A percentile compares a stretch with the other conserved stretches of the same genome.
Evolutionary conservation across 2,888 invertebrate species (phyloP).

Genomic region (Heliconius ismenius): DNA sequence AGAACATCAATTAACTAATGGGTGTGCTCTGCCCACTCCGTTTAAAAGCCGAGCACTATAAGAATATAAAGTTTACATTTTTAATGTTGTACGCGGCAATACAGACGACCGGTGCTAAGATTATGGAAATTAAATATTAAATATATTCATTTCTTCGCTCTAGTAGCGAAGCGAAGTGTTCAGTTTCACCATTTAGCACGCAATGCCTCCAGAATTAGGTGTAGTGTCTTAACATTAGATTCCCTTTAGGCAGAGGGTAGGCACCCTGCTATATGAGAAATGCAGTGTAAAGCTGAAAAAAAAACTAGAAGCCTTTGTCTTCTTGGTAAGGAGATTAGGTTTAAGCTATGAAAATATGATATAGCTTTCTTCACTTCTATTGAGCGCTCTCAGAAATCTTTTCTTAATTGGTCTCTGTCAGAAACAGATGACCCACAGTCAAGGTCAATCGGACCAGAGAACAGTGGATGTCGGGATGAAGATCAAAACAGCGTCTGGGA

Average conservation of each 20-base stretch:
- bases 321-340: background rate
- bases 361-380: background rate
- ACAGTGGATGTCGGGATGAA: background rate
- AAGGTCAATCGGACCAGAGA: too few species aligned
- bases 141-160: background rate
- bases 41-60: background rate
- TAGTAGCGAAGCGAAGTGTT: background rate
- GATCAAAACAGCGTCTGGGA: too few species aligned
- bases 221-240: background rate
- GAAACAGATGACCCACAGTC: too few species aligned
- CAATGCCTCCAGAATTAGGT: too few species aligned
- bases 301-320: too few species aligned
- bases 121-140: background rate
- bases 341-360: background rate
- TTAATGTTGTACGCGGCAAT: background rate
- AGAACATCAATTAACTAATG: constrained; percentile 31
- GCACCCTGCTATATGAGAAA: background rate
- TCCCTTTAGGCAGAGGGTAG: too few species aligned
- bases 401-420: too few species aligned
- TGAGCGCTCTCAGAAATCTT: too few species aligned
- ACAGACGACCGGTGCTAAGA: background rate
- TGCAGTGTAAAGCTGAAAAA: background rate
- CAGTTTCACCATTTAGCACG: too few species aligned
- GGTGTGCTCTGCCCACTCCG: background rate
- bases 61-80: background rate